Evolutionary conservation across 2,797 vertebrate genomes (phyloP), one percentile per base, ranked within the genome.

Genomic region (Coregonus sp.): DNA sequence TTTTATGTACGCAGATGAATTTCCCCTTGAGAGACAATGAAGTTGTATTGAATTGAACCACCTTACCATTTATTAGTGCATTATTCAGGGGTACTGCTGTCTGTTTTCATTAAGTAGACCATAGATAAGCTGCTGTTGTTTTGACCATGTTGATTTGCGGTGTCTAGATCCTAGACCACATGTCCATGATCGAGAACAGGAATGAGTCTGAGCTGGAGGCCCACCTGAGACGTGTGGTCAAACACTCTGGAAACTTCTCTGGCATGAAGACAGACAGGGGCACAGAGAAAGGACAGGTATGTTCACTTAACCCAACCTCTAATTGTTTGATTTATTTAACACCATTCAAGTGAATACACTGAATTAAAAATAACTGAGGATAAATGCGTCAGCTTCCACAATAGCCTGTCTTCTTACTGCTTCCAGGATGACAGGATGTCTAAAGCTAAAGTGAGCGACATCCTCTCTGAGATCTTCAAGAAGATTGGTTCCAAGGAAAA

Each of bases 401-500:
- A 72, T 51, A 35, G 35, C 3, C 72, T 59, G 25, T 71, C 0
- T 71, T 15, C 52, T 84, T 69, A 4, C 82, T 82, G 31, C 84
- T 76, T 81, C 18, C 76, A 99, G 97, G 97, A 99, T 51, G 98
- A 99, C 77, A 96, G 97, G 66, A 95, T 96, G 91, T 96, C 97
- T 0, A 99, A 98, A 89, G 96, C 97, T 29, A 99, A 98, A 92
- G 97, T 97, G 80, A 99, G 97, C 2, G 98, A 99, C 89, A 96
- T 98, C 85, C 94, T 99, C 86, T 96, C 97, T 31, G 98, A 99
- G 86, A 99, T 99, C 90, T 99, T 99, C 89, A 99, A 99, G 93
- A 99, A 99, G 92, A 99, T 99, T 67, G 98, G 98, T 70, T 99
- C 98, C 79, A 99, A 99, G 92, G 98, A 99, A 86, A 99, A 99